A percentile compares a stretch with the other conserved stretches of the same genome.
Conservation (phyloP, 2,888 invertebrate species). For the Standfussiana lucernea region DNA sequence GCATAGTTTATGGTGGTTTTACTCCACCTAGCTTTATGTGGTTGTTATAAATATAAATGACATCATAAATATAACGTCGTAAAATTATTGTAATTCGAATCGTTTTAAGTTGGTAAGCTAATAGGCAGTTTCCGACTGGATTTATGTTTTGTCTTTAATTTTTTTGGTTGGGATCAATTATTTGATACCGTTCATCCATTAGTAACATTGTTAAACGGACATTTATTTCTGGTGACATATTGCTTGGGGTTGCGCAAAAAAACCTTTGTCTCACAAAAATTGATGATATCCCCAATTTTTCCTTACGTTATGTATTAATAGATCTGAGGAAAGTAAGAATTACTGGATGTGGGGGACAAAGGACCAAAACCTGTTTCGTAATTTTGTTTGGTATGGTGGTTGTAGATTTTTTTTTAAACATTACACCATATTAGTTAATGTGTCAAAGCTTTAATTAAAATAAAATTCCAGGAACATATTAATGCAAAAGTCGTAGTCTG, state of each 20-base stretch:
- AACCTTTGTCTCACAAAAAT: neutral
- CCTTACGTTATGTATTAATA: neutral
- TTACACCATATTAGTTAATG: slow-evolving; percentile 10
- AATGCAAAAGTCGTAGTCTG: slow-evolving; percentile 7
- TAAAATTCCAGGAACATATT: slow-evolving; percentile 31
- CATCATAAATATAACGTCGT: slow-evolving; percentile 50
- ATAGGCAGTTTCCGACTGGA: slow-evolving; percentile 25
- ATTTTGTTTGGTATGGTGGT: neutral
- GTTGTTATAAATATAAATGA: slow-evolving; percentile 59
- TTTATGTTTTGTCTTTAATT: slow-evolving; percentile 30
- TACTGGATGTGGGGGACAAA: neutral
- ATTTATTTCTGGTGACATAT: slow-evolving; percentile 10
- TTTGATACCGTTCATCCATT: slow-evolving; percentile 15
- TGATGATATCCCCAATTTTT: neutral
- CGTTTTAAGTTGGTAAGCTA: slow-evolving; percentile 44
- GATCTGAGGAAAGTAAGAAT: neutral
- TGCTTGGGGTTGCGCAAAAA: neutral
- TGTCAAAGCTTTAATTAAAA: slow-evolving; percentile 23
- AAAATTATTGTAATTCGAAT: slow-evolving; percentile 45
- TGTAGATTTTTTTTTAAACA: slow-evolving; percentile 2
- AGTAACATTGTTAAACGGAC: neutral
- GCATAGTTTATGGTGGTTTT: slow-evolving; percentile 41
- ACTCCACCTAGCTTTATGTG: slow-evolving; percentile 52
- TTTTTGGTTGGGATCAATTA: slow-evolving; percentile 16
- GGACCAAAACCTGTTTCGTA: neutral